Percentiles rank a stretch among this genome's conserved stretches.
These are phyloP conservation scores for Cynodonichthys magdalenae DNA, from an alignment of 2,797 vertebrate genomes.

Conservation along the genomic window DNA sequence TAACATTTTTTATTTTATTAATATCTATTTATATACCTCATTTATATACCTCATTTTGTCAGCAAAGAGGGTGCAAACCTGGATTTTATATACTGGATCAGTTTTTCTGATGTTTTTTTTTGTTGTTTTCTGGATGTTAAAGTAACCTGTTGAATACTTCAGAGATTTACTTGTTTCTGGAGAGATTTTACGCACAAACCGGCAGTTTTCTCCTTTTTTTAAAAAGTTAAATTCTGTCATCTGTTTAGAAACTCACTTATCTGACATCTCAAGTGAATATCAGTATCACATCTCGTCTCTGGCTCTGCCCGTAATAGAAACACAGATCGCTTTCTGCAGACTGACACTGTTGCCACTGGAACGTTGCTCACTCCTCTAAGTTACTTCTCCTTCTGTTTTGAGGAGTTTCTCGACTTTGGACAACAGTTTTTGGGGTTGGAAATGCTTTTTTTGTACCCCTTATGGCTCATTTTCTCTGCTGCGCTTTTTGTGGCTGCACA, in stretches of 20 bases:
- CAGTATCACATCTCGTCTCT: slow-evolving; percentile 50
- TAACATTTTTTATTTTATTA: neutral
- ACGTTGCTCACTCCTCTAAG: neutral
- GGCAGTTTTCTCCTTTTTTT: neutral
- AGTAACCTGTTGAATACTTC: neutral
- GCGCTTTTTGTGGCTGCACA: slow-evolving; percentile 60
- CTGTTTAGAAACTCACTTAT: neutral
- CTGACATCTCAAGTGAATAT: slow-evolving; percentile 35
- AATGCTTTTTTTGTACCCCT: slow-evolving; percentile 61
- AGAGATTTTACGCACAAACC: slow-evolving; percentile 34
- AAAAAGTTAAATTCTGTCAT: neutral
- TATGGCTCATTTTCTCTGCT: slow-evolving; percentile 63
- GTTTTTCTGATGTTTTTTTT: neutral
- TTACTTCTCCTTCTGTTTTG: slow-evolving; percentile 28
- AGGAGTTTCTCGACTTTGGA: slow-evolving; percentile 15
- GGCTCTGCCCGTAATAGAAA: slow-evolving; percentile 63
- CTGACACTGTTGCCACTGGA: slow-evolving; percentile 23
- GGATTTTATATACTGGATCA: slow-evolving; percentile 16
- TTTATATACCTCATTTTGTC: neutral
- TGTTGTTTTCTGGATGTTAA: slow-evolving; percentile 13
- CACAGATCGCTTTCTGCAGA: slow-evolving; percentile 56
- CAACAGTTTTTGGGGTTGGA: neutral
- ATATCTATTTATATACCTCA: neutral
- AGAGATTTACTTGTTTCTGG: slow-evolving; percentile 4
- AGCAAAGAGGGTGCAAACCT: neutral